These are phyloP conservation scores for Brachionus sp. DNA, from an alignment of 1,140 invertebrate species.

Conservation along the genomic window DNA sequence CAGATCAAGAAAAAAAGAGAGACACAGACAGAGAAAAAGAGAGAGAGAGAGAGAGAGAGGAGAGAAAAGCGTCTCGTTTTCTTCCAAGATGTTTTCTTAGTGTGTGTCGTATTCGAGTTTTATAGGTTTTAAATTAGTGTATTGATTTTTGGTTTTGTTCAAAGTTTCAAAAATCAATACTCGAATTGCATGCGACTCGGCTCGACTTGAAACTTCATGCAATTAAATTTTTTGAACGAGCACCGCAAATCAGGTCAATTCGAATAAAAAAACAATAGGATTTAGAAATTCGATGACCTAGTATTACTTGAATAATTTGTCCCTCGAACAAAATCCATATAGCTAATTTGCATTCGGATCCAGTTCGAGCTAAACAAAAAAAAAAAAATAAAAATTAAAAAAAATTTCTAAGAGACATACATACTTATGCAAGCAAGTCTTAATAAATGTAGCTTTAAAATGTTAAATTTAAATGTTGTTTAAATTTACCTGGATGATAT, in stretches of 20 bases:
- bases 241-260: conserved; percentile 18
- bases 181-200: conserved; percentile 18
- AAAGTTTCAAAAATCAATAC: conserved; percentile 42
- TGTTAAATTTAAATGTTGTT: neutral
- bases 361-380: neutral
- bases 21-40: neutral
- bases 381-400: neutral
- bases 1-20: neutral
- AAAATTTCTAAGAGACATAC: too few species aligned
- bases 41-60: neutral
- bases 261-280: neutral
- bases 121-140: neutral
- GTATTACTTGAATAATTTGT: conserved; percentile 31
- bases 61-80: neutral
- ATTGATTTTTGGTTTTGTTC: conserved; percentile 21
- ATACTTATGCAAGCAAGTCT: neutral
- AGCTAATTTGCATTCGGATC: neutral
- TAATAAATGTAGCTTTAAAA: neutral
- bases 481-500: neutral
- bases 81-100: neutral
- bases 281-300: conserved; percentile 8
- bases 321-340: neutral
- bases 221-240: neutral
- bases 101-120: neutral
- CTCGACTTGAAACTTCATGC: neutral